Conservation (phyloP, 2,888 invertebrate genomes). For the Lasioglossum oenotherae region DNA sequence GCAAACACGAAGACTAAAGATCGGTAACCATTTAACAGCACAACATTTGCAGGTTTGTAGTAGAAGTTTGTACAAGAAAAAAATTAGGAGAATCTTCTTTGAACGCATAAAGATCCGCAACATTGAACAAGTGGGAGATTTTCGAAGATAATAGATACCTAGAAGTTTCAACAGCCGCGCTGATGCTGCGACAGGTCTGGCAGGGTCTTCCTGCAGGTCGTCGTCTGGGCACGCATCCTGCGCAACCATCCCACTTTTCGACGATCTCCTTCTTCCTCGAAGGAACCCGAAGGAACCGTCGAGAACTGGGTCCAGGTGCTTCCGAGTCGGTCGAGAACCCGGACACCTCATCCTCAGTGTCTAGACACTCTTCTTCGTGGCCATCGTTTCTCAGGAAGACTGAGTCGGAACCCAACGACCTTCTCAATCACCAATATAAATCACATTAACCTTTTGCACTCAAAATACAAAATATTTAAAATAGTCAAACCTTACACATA, state of each 20-base stretch:
- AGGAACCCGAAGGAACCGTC: conserved; percentile 84
- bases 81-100: no score
- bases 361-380: conserved; percentile 84
- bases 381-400: conserved; percentile 90
- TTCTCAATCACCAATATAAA: conserved; percentile 8
- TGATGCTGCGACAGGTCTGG: conserved; percentile 80
- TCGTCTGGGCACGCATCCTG: conserved; percentile 81
- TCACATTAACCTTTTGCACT: not conserved
- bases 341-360: conserved; percentile 94
- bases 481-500: not conserved
- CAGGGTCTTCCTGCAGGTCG: conserved; percentile 76
- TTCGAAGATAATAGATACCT: conserved; percentile 66
- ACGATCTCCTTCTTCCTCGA: conserved; percentile 78
- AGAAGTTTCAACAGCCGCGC: conserved; percentile 81
- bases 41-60: not conserved
- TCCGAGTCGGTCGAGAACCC: conserved; percentile 94
- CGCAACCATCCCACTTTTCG: conserved; percentile 84
- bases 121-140: not conserved
- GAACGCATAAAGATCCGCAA: no score
- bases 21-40: no score
- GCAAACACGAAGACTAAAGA: not conserved
- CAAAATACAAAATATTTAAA: not conserved
- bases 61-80: not conserved
- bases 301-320: conserved; percentile 83
- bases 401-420: conserved; percentile 90